These are phyloP conservation scores for Oikopleura albicans DNA, from an alignment of 23 tunicate genomes.

Conservation along the genomic window DNA sequence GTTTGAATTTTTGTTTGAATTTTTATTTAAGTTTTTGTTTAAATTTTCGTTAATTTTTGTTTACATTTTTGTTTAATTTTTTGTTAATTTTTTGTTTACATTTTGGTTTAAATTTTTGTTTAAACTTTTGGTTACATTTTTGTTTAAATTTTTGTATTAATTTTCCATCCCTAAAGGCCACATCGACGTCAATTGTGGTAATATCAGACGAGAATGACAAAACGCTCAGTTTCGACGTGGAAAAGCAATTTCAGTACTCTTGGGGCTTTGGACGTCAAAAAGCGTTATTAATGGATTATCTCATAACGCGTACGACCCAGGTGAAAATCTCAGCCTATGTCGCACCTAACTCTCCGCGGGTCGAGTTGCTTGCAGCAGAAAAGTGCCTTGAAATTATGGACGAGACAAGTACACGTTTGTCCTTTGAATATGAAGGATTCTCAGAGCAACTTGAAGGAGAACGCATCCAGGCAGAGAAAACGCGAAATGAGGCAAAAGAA, in stretches of 20 bases:
- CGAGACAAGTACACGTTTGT: neutral
- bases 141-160: too few species aligned
- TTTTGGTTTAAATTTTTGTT: too few species aligned
- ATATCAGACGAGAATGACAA: neutral
- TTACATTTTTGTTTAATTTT: too few species aligned
- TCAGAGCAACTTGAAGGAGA: neutral
- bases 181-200: neutral
- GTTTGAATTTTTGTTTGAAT: too few species aligned
- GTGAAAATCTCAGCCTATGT: neutral
- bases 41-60: too few species aligned
- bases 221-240: neutral
- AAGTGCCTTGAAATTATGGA: slow-evolving; percentile 5
- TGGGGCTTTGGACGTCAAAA: slow-evolving; percentile 13
- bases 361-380: neutral
- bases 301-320: neutral
- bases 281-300: neutral
- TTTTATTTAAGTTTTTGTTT: too few species aligned
- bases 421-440: neutral
- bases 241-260: neutral
- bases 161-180: too few species aligned
- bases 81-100: too few species aligned
- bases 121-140: too few species aligned
- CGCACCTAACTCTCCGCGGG: neutral
- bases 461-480: neutral
- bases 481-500: neutral